Percentiles rank a stretch among this genome's conserved stretches.
Evolutionary conservation across 2,797 vertebrate genomes (phyloP).

Genomic region (Alectoris magna): DNA sequence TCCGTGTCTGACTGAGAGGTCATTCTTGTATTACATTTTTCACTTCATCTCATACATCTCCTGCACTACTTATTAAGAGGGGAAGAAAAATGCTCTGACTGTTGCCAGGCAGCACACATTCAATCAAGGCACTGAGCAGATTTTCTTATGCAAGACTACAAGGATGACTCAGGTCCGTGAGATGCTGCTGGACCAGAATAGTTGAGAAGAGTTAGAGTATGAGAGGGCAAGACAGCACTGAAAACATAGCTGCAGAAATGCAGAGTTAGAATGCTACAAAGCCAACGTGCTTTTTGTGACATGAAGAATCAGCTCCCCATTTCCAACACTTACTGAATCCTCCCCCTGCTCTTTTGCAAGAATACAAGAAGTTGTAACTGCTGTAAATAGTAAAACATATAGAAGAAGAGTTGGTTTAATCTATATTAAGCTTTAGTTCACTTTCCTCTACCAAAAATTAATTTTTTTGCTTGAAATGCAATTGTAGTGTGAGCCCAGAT

Average conservation of each 20-base stretch:
- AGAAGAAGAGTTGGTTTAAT: not conserved
- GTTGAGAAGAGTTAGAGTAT: not conserved
- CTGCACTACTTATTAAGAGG: not conserved
- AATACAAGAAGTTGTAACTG: not conserved
- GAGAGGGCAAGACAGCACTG: not conserved
- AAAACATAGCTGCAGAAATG: not conserved
- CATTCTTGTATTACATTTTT: not conserved
- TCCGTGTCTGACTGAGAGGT: not conserved
- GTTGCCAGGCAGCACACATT: not conserved
- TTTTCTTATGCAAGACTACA: not conserved
- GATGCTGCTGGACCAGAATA: not conserved
- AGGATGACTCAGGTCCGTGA: not conserved
- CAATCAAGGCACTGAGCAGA: not conserved
- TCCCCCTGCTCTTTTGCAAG: not conserved
- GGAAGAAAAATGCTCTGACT: not conserved
- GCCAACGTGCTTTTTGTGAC: rapidly evolving
- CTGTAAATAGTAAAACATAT: not conserved
- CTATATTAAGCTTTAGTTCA: not conserved
- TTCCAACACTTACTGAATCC: not conserved
- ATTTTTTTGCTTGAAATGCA: constrained; percentile 47
- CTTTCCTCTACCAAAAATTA: constrained; percentile 51
- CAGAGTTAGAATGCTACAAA: not conserved
- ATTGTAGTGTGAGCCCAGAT: constrained; percentile 28
- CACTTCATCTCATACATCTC: not conserved
- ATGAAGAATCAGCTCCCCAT: not conserved